Conservation (phyloP, 2,113 vertebrate genomes). For the Xiphophorus couchianus region DNA sequence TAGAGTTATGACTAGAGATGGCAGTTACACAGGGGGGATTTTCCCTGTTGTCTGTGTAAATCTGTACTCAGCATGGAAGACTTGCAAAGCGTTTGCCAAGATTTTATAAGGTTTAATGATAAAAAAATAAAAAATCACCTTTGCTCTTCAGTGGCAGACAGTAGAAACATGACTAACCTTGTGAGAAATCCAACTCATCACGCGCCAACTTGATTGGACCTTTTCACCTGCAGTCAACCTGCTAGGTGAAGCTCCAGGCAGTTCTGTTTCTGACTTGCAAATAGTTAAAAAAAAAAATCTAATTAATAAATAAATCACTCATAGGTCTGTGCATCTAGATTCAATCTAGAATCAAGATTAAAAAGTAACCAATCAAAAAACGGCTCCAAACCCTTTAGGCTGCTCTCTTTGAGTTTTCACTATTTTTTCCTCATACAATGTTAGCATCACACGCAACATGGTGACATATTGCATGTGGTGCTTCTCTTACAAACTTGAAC, state of each 20-base stretch:
- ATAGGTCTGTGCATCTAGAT: slow-evolving; percentile 17
- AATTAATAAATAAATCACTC: neutral
- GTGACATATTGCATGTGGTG: too few relatives aligned
- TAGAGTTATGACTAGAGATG: slow-evolving; percentile 52
- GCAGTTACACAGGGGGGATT: slow-evolving; percentile 24
- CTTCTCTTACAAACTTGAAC: neutral
- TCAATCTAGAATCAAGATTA: too few relatives aligned
- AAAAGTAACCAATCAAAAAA: too few relatives aligned
- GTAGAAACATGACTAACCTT: slow-evolving; percentile 3
- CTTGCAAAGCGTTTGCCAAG: slow-evolving; percentile 8
- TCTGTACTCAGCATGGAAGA: slow-evolving; percentile 17
- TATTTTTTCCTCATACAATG: neutral
- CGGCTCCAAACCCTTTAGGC: neutral
- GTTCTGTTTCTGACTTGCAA: slow-evolving; percentile 13
- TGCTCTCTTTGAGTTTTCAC: neutral
- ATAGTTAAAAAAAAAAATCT: neutral
- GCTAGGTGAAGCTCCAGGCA: neutral
- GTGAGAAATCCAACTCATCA: slow-evolving; percentile 6
- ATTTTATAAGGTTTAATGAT: slow-evolving; percentile 14
- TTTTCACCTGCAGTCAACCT: slow-evolving; percentile 26
- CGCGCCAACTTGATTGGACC: slow-evolving; percentile 24
- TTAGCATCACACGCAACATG: neutral
- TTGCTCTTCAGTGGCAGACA: neutral
- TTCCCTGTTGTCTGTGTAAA: slow-evolving; percentile 30
- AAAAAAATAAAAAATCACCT: neutral